Evolutionary conservation across 1,140 invertebrate genomes (phyloP).

Genomic region (Rhyzopertha dominica): DNA sequence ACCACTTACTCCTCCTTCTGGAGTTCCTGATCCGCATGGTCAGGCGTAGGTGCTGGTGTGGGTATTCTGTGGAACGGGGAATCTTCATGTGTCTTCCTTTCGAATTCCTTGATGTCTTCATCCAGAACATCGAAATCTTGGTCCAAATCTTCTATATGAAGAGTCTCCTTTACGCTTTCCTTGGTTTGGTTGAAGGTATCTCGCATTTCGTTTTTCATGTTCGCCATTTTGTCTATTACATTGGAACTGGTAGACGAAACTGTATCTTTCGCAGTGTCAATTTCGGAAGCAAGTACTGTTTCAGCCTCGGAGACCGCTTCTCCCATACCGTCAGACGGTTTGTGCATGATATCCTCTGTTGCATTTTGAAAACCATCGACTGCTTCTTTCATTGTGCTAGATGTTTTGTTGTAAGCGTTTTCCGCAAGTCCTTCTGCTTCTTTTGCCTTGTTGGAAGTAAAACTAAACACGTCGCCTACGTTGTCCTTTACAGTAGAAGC

Average conservation of each 20-base stretch:
- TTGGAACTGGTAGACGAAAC: constrained; percentile 19
- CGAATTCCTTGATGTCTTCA: constrained; percentile 18
- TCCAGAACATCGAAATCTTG: constrained; percentile 17
- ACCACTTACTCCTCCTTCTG: constrained; percentile 32
- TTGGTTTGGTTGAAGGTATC: constrained; percentile 20
- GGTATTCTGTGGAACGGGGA: constrained; percentile 18
- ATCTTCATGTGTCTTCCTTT: constrained; percentile 22
- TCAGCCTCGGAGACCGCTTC: constrained; percentile 42
- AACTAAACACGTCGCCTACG: constrained; percentile 6
- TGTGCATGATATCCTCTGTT: constrained; percentile 22
- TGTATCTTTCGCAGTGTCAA: constrained; percentile 32
- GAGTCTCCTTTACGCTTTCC: constrained; percentile 17
- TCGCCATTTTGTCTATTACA: constrained; percentile 21
- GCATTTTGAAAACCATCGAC: constrained; percentile 11
- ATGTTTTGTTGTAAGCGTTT: background rate
- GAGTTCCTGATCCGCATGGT: constrained; percentile 16
- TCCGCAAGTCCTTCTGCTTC: constrained; percentile 14
- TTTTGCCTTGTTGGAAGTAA: constrained; percentile 25
- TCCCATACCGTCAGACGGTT: constrained; percentile 19
- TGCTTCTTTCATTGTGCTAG: background rate
- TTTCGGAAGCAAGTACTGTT: constrained; percentile 39
- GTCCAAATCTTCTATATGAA: constrained; percentile 22
- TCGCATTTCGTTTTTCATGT: constrained; percentile 17
- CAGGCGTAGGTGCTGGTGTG: constrained; percentile 15
- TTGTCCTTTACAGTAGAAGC: constrained; percentile 20